A percentile compares a stretch with the other conserved stretches of the same genome.
phyloP scores from a whole-genome alignment of 2,888 invertebrate genomes.

The Adelognathus sp. region DNA sequence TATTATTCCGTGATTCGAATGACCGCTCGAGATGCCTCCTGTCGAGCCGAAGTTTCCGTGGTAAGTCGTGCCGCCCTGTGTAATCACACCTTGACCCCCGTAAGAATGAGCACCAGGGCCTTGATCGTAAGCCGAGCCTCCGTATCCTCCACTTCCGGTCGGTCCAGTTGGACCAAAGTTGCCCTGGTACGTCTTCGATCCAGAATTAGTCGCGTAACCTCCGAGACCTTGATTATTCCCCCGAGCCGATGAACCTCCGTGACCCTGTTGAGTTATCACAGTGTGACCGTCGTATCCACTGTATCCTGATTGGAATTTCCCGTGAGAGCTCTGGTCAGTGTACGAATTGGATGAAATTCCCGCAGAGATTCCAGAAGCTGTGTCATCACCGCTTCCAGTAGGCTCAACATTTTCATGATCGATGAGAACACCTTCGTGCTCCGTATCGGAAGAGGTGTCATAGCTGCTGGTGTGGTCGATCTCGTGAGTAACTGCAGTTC shows the following conservation, averaged over 20 bases:
- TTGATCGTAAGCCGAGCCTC: conserved; percentile 14
- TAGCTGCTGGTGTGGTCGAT: conserved; percentile 6
- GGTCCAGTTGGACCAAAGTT: conserved; percentile 14
- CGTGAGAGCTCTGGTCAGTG: background rate
- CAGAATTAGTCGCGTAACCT: background rate
- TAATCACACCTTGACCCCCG: background rate
- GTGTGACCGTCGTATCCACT: background rate
- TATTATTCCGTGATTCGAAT: conserved; percentile 53
- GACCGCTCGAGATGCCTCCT: conserved; percentile 57
- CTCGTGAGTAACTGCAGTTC: conserved; percentile 6
- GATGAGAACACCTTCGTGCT: conserved; percentile 30
- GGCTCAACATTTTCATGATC: conserved; percentile 36
- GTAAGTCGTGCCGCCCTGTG: background rate
- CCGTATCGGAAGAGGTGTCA: background rate
- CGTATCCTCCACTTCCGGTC: conserved; percentile 19
- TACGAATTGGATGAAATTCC: background rate
- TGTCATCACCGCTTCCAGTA: conserved; percentile 22
- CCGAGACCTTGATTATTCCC: background rate
- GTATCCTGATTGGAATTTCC: conserved; percentile 1
- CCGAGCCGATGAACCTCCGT: no score
- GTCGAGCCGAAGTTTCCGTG: conserved; percentile 34
- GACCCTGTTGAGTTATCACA: no score
- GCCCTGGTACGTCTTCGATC: conserved; percentile 9
- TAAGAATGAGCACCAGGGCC: background rate
- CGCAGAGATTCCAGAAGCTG: background rate